These are phyloP conservation scores for Nemotelus pantherinus DNA, from an alignment of 2,888 invertebrate genomes.

Conservation along the genomic window DNA sequence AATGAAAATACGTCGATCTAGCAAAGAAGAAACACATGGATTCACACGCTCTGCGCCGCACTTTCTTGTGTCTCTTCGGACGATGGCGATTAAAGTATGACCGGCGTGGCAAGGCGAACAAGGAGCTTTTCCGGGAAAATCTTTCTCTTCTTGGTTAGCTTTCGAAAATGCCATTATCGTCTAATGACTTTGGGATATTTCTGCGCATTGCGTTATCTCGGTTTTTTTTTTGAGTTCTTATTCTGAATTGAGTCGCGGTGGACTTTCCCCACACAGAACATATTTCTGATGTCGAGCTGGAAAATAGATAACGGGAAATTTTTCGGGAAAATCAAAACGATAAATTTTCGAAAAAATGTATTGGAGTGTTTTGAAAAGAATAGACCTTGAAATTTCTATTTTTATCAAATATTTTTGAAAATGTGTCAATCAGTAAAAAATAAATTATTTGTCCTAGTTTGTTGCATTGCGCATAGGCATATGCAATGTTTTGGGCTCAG, in stretches of 20 bases:
- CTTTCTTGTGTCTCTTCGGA: conserved; percentile 10
- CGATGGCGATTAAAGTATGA: background rate
- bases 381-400: too few species aligned
- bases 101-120: background rate
- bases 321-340: too few species aligned
- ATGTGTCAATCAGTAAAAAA: too few species aligned
- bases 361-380: too few species aligned
- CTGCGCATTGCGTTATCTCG: background rate
- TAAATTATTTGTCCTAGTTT: too few species aligned
- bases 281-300: background rate
- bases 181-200: conserved; percentile 6
- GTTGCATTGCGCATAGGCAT: too few species aligned
- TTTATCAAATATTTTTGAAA: too few species aligned
- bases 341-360: too few species aligned
- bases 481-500: too few species aligned
- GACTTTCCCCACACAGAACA: background rate
- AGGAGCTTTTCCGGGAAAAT: conserved; percentile 28
- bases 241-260: too few species aligned
- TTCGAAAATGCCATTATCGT: conserved; percentile 7
- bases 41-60: background rate
- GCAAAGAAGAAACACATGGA: background rate
- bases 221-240: too few species aligned
- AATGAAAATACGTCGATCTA: conserved; percentile 18
- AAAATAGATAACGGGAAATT: background rate
- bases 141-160: background rate